These are phyloP conservation scores for Zygogramma bicolorata DNA, from an alignment of 2,888 invertebrate genomes.

Conservation along the genomic window DNA sequence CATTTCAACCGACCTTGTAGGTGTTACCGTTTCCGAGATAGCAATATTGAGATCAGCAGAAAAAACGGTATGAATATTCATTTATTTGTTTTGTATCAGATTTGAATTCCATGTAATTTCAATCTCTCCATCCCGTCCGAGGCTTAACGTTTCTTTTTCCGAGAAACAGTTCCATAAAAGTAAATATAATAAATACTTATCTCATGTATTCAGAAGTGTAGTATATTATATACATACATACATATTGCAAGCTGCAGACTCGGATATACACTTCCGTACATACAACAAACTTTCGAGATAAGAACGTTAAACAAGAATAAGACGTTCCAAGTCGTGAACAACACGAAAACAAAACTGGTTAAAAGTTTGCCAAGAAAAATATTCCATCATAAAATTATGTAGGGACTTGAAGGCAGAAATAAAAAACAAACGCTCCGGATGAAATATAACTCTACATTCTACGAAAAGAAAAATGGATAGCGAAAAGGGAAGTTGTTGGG, in stretches of 20 bases:
- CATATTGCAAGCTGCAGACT: neutral
- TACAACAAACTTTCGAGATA: conserved; percentile 10
- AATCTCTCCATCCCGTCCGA: neutral
- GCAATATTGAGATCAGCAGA: no score
- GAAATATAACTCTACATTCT: neutral
- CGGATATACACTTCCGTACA: conserved; percentile 8
- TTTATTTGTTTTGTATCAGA: no score
- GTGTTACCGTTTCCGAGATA: no score
- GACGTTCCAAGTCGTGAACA: conserved; percentile 6
- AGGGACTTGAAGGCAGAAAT: neutral
- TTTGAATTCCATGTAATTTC: neutral
- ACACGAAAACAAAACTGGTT: conserved; percentile 5
- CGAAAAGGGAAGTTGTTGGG: no score
- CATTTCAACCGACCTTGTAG: no score
- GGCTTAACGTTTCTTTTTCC: neutral
- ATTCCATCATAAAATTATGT: neutral
- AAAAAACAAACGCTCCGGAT: neutral
- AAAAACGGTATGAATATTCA: no score
- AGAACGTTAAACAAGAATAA: conserved; percentile 15
- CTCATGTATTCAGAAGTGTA: neutral
- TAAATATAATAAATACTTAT: neutral
- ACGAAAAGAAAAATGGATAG: no score
- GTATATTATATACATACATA: neutral
- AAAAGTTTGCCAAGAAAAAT: neutral
- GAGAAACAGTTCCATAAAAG: neutral